Conservation (phyloP, 2,888 invertebrate genomes). For the Microctonus hyperodae region DNA sequence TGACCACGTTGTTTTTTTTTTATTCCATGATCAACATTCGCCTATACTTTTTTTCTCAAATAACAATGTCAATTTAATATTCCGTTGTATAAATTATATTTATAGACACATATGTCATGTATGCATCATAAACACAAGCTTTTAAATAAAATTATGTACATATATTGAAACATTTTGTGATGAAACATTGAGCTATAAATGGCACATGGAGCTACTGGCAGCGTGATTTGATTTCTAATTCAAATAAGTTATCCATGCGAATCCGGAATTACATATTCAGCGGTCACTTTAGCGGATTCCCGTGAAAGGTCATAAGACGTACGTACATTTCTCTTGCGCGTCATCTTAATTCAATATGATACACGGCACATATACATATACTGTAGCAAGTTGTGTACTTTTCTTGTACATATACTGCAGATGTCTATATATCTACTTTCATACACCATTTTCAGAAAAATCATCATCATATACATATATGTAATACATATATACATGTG, state of each 20-base stretch:
- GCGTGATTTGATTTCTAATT: not conserved
- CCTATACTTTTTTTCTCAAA: conserved; percentile 15
- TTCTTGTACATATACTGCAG: not conserved
- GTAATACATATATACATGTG: not conserved
- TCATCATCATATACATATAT: not conserved
- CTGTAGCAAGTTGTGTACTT: not conserved
- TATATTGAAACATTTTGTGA: too few relatives aligned
- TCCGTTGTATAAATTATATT: conserved; percentile 32
- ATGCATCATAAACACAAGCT: too few relatives aligned
- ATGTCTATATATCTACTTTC: not conserved
- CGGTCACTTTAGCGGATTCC: conserved; percentile 17
- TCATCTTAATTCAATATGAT: not conserved
- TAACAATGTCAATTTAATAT: too few relatives aligned
- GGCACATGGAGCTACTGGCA: not conserved
- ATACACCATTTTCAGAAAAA: too few relatives aligned
- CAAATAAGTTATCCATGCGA: conserved; percentile 13
- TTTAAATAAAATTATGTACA: not conserved
- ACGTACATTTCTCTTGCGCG: conserved; percentile 19
- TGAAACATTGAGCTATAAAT: not conserved
- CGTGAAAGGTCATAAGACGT: conserved; percentile 25
- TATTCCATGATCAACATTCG: conserved; percentile 30
- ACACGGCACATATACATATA: not conserved
- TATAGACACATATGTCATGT: too few relatives aligned
- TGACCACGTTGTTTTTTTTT: conserved; percentile 25
- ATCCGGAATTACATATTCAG: conserved; percentile 15